These are phyloP conservation scores for Tenthredo amoena DNA, from an alignment of 2,888 invertebrate genomes.

Conservation along the genomic window DNA sequence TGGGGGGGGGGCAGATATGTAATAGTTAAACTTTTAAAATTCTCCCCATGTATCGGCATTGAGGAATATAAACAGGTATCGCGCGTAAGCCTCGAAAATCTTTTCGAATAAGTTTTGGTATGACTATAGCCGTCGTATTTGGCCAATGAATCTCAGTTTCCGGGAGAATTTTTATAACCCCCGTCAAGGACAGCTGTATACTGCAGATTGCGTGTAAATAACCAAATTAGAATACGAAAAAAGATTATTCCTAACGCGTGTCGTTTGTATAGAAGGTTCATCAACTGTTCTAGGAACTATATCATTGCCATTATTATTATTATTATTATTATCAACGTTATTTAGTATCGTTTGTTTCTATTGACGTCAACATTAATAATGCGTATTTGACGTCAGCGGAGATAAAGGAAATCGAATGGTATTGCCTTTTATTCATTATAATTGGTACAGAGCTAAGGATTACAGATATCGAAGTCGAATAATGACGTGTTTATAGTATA, in stretches of 20 bases:
- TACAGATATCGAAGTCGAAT: background rate
- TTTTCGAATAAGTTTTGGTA: background rate
- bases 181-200: constrained; percentile 7
- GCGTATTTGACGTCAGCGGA: background rate
- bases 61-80: background rate
- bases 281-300: too few species aligned
- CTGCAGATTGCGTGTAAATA: background rate
- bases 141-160: constrained; percentile 13
- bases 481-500: background rate
- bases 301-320: background rate
- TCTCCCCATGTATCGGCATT: constrained; percentile 29
- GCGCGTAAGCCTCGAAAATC: constrained; percentile 35
- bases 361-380: background rate
- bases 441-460: background rate
- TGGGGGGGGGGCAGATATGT: background rate
- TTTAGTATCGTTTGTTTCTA: background rate
- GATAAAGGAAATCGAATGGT: background rate
- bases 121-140: background rate
- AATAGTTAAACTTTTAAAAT: constrained; percentile 8
- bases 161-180: constrained; percentile 31
- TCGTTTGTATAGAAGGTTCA: too few species aligned
- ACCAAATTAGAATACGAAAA: background rate
- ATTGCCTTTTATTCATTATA: background rate
- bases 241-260: background rate
- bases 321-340: background rate